These are phyloP conservation scores for Polypedilum pembai DNA, from an alignment of 1,140 invertebrate species.

Conservation along the genomic window DNA sequence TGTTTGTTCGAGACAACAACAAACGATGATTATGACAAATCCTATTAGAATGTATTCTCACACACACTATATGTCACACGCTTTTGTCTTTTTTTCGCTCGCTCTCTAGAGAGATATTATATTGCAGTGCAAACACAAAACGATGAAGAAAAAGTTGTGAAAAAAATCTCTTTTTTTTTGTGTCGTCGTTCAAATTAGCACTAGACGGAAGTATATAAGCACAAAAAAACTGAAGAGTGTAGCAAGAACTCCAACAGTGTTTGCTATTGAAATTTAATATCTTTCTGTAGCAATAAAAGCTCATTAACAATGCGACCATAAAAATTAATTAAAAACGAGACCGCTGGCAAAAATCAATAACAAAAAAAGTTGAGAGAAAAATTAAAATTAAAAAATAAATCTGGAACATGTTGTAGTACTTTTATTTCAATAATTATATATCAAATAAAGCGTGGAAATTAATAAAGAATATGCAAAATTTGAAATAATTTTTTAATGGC, in stretches of 20 bases:
- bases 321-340: slow-evolving; percentile 20
- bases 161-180: slow-evolving; percentile 1
- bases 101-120: no score
- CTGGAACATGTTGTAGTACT: neutral
- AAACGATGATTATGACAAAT: slow-evolving; percentile 6
- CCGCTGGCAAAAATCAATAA: slow-evolving; percentile 11
- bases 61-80: slow-evolving; percentile 1
- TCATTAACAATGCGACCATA: slow-evolving; percentile 17
- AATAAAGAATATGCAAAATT: neutral
- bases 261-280: slow-evolving; percentile 20
- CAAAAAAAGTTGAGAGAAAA: neutral
- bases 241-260: neutral
- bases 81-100: neutral
- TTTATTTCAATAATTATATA: slow-evolving; percentile 8
- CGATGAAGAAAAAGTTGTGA: neutral
- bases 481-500: slow-evolving; percentile 22
- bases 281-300: slow-evolving; percentile 11
- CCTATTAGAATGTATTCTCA: neutral
- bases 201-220: neutral
- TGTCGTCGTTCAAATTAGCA: neutral
- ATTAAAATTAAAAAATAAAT: neutral
- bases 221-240: neutral
- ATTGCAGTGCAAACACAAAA: neutral
- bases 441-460: neutral
- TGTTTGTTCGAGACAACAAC: neutral